phyloP scores from a whole-genome alignment of 1,140 invertebrate species.

The Oryzaephilus surinamensis region DNA sequence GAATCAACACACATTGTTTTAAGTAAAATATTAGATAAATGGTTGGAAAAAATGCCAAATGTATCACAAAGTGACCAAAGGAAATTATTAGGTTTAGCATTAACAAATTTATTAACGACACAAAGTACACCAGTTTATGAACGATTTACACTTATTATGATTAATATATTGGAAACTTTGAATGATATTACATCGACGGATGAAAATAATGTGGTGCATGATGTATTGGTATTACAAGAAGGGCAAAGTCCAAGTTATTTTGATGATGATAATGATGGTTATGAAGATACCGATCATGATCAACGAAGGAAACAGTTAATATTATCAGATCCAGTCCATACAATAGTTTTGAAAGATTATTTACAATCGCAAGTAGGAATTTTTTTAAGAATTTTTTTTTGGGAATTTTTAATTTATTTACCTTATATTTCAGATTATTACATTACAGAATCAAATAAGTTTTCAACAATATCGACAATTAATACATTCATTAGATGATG shows the following conservation, averaged over 20 bases:
- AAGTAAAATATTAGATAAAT: conserved; percentile 58
- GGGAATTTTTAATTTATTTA: conserved; percentile 14
- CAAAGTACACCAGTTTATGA: conserved; percentile 58
- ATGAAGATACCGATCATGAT: conserved; percentile 45
- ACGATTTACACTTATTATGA: conserved; percentile 63
- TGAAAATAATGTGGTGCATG: conserved; percentile 52
- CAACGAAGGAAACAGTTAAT: conserved; percentile 48
- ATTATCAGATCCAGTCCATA: conserved; percentile 58
- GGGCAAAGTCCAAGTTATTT: conserved; percentile 34
- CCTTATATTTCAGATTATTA: conserved; percentile 45
- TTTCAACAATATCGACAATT: conserved; percentile 56
- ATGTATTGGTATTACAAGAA: conserved; percentile 40
- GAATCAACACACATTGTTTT: conserved; percentile 48
- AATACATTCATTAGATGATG: conserved; percentile 53
- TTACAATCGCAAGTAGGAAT: conserved; percentile 51
- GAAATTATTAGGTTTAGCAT: conserved; percentile 72
- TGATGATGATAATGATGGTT: conserved; percentile 35
- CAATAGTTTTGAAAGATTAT: conserved; percentile 54
- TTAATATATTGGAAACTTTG: conserved; percentile 69
- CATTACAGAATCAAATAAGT: conserved; percentile 54
- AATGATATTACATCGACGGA: conserved; percentile 75
- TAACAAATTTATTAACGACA: conserved; percentile 64
- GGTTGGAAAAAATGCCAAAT: conserved; percentile 68
- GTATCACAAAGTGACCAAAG: conserved; percentile 66
- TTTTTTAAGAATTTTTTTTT: conserved; percentile 7